Evolutionary conservation across 2,888 invertebrate genomes (phyloP), one percentile per base, ranked within the genome.

Genomic region (Zelleria hepariella): DNA sequence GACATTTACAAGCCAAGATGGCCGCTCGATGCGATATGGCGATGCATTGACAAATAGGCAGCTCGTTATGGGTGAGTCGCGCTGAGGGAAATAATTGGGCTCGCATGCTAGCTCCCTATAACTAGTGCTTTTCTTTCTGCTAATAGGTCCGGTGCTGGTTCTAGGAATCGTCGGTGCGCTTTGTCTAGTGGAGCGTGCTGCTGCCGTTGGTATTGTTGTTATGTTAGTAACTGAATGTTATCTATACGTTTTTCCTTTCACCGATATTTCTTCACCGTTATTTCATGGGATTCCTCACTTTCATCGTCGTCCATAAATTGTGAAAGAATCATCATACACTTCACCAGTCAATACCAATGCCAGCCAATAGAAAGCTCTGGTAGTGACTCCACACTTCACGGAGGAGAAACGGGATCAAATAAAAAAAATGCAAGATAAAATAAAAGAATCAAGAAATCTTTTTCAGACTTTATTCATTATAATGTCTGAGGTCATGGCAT

Each of bases 1-100:
- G 87, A 87, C 87, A 83, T 83, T 83, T 84, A 86, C 87, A 83
- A 77, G 85, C 73, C 84, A 85, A 86, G 86, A 87, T 86, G 86
- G 86, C 85, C 75, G 85, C 66, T 59, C 74, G 75, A 73, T 70
- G 77, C 77, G 80, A 80, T 79, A 81, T 77, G 74, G 69, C 73
- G 82, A 80, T 78, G 75, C 77, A 85, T 86, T 88, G 87, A 88
- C 87, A 86, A 87, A 88, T 84, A 79, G 76, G 63, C 53, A 52
- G 53, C 57, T 60, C 60, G 53, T 58, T 57, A 61, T 59, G 59
- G 59, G 25, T 21, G n/a, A 23, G 47, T 20, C 15, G 21, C 49
- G 27, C n/a, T 51, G 49, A 54, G 59, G 53, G 59, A 58, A 62
- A 62, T 60, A 62, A 62, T 61, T 61, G 61, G 62, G 58, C 15